phyloP scores from a whole-genome alignment of 2,888 invertebrate species.

The Netelia inedita region DNA sequence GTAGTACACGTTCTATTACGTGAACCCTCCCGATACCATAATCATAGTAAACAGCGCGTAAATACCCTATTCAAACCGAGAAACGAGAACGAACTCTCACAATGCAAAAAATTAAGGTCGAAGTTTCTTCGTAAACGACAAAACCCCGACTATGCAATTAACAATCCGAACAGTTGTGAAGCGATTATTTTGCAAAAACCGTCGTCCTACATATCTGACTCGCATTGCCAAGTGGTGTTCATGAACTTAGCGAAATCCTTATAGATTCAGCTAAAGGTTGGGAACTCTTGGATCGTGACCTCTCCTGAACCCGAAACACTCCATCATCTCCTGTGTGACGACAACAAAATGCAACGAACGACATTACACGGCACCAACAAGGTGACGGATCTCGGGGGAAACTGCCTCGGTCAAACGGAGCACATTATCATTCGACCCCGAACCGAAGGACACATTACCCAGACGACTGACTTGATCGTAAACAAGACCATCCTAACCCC shows the following conservation, averaged over 20 bases:
- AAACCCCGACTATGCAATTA: slow-evolving; percentile 21
- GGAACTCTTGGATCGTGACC: slow-evolving; percentile 19
- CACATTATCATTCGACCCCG: slow-evolving; percentile 15
- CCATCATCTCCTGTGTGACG: not conserved
- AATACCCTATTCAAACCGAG: slow-evolving; percentile 8
- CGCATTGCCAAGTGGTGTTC: slow-evolving; percentile 20
- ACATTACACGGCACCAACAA: slow-evolving; percentile 23
- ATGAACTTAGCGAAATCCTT: slow-evolving; percentile 6
- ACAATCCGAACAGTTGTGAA: slow-evolving; percentile 30
- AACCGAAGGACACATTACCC: not conserved
- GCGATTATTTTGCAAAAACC: slow-evolving; percentile 12
- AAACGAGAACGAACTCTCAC: not conserved
- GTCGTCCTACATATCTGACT: not conserved
- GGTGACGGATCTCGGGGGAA: slow-evolving; percentile 6
- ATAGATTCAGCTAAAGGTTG: slow-evolving; percentile 16
- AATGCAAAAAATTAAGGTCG: not conserved
- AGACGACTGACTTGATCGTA: slow-evolving; percentile 12
- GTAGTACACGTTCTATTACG: not conserved
- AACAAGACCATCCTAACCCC: not conserved
- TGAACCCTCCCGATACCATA: slow-evolving; percentile 2
- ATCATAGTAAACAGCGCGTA: not conserved
- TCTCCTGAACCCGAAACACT: not conserved
- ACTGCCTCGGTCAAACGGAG: slow-evolving; percentile 14
- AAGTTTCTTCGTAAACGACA: slow-evolving; percentile 4
- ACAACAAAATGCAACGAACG: slow-evolving; percentile 11